phyloP scores from a whole-genome alignment of 2,113 vertebrate species.

The Phainopepla nitens region DNA sequence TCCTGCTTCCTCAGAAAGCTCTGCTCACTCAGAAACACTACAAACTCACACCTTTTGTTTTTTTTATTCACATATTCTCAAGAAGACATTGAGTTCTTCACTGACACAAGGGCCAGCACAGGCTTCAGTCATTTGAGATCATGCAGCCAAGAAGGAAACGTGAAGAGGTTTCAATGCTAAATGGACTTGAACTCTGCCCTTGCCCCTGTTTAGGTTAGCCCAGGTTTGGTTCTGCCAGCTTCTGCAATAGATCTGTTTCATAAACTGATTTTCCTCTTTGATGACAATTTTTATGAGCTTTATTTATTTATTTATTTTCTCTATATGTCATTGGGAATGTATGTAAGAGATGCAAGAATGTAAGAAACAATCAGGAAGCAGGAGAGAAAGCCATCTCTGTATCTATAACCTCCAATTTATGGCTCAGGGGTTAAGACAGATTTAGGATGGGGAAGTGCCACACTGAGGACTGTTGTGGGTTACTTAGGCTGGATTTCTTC shows the following conservation, averaged over 20 bases:
- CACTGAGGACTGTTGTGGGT: background rate
- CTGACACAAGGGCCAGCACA: background rate
- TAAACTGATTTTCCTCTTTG: background rate
- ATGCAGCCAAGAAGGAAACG: background rate
- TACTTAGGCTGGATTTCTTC: background rate
- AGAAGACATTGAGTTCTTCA: background rate
- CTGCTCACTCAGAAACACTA: background rate
- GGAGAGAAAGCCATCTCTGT: background rate
- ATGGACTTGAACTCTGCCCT: background rate
- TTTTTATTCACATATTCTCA: background rate
- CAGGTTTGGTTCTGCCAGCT: background rate
- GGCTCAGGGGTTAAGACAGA: background rate
- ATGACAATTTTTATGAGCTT: background rate
- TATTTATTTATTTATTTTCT: rapidly evolving
- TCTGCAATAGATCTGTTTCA: background rate
- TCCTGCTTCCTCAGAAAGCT: background rate
- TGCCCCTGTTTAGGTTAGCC: background rate
- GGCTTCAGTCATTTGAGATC: background rate
- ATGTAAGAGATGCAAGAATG: background rate
- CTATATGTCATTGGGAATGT: background rate
- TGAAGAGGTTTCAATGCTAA: background rate
- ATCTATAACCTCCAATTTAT: background rate
- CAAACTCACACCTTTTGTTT: background rate
- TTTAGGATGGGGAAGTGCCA: background rate
- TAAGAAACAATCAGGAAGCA: background rate